Conservation (phyloP, 2,888 invertebrate genomes). For the Chaitophorus viminalis region DNA sequence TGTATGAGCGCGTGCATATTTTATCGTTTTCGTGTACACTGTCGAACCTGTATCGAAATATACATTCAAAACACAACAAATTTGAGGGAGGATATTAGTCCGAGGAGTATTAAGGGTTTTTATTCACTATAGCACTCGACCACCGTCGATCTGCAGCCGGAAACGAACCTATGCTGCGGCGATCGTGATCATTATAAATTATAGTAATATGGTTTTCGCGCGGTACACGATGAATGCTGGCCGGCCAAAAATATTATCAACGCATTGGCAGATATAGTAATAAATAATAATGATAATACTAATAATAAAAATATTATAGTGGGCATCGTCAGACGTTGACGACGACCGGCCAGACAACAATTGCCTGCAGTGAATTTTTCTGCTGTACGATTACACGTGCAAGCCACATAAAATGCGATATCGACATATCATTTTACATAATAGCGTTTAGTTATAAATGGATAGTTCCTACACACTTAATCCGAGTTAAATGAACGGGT, state of each 20-base stretch:
- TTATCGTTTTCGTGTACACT: neutral
- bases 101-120: no score
- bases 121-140: neutral
- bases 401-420: neutral
- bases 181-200: no score
- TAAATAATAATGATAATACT: neutral
- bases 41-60: neutral
- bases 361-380: slow-evolving; percentile 5
- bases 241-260: neutral
- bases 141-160: neutral
- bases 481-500: slow-evolving; percentile 29
- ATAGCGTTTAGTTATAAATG: no score
- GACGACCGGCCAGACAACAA: slow-evolving; percentile 34
- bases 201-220: no score
- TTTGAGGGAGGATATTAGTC: neutral
- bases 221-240: neutral
- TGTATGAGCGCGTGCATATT: neutral
- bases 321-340: neutral
- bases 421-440: neutral
- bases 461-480: neutral
- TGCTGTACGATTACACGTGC: neutral
- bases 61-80: neutral
- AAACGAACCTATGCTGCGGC: neutral
- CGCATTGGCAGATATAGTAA: neutral
- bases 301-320: no score